Base-by-base conservation (phyloP, 2,113 vertebrate species). In the Amazona guildingii region DNA sequence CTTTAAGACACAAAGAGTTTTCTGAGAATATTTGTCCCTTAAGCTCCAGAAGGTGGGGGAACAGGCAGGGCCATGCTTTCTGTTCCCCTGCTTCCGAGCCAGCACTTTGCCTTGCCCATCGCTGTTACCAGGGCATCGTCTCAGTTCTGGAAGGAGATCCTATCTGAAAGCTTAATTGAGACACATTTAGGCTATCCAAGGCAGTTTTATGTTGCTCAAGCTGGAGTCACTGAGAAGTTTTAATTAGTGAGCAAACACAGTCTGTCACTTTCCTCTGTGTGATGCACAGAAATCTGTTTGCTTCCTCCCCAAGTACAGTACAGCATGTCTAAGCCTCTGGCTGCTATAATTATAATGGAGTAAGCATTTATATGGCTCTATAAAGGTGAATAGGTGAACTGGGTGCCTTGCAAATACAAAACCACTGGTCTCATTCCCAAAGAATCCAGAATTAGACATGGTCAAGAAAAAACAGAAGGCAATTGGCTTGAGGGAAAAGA, bases 181-280 rank as follows among this genome's bases (percentile, higher is more conserved):
- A 57, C 75, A 66, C 79, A 82, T 85, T 84, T 67, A 91, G 55
- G 49, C 73, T 94, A 57, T 84, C 83, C 90, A 86, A 86, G 57
- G 77, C 86, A 87, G 72, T 90, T 95, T 93, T 62, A 86, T 76
- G 67, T 80, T 88, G 72, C 86, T 95, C 68, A 86, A 49, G 80
- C 49, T 93, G 18, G 95, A 96, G 80, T 54, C 88, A 92, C 55
- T 88, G 92, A 95, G 86, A 90, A 82, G 90, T 94, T 94, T 97
- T 93, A 96, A 96, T 95, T 96, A 96, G 55, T 0, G 3, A 95
- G 90, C 90, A 95, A 96, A 95, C 70, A 91, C 83, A 94, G 94
- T 72, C 95, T 95, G 93, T 92, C 14, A 2, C 63, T 95, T 95
- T 88, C 90, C 48, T 78, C 79, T 80, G 69, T 31, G 54, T 73